phyloP scores from a whole-genome alignment of 2,888 invertebrate species.

The Palloptera scutellata region DNA sequence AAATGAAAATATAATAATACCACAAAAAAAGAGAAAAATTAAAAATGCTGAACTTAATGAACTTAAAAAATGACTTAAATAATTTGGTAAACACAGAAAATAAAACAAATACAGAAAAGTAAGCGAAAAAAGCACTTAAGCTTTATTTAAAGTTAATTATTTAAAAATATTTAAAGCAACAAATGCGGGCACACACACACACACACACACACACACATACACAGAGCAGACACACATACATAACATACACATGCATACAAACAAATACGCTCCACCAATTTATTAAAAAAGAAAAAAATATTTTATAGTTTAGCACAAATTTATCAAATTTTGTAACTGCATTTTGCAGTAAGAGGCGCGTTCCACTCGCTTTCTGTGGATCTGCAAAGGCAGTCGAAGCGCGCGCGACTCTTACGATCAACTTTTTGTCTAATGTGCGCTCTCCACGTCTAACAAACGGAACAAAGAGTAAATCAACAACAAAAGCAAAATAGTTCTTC shows the following conservation, averaged over 20 bases:
- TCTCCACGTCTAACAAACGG: too few relatives aligned
- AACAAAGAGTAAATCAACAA: too few relatives aligned
- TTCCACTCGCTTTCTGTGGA: too few relatives aligned
- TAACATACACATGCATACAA: constrained; percentile 3
- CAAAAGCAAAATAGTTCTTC: too few relatives aligned
- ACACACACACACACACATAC: not conserved
- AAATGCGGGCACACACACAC: not conserved
- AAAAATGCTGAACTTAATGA: not conserved
- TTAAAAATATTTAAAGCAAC: not conserved
- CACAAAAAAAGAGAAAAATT: not conserved
- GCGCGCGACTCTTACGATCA: too few relatives aligned
- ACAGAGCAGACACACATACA: not conserved
- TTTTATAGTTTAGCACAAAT: too few relatives aligned
- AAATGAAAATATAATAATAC: not conserved
- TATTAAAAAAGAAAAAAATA: too few relatives aligned
- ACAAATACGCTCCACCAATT: not conserved
- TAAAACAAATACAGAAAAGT: not conserved
- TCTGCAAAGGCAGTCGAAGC: too few relatives aligned
- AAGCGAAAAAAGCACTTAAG: not conserved
- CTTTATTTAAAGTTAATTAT: constrained; percentile 2
- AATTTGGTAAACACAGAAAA: not conserved
- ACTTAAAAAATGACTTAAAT: not conserved
- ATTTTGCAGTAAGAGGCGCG: too few relatives aligned
- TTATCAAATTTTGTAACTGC: too few relatives aligned
- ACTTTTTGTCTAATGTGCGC: too few relatives aligned